Conservation (phyloP, 2,888 invertebrate genomes). For the Diarsia dahlii region DNA sequence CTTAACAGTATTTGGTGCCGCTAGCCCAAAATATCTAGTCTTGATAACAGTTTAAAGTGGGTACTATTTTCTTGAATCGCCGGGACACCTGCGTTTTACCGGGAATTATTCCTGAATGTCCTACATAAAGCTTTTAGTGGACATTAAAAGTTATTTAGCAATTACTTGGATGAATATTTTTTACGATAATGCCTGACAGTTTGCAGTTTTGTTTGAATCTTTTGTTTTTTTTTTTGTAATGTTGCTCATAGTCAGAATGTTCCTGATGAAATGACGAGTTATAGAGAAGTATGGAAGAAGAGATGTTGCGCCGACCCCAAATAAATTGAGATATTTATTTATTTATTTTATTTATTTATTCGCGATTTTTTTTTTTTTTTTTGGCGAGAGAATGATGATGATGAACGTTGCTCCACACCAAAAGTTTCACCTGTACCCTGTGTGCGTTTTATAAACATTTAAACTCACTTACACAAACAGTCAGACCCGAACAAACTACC, state of each 20-base stretch:
- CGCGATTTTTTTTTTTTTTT: too few relatives aligned
- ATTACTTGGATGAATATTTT: constrained; percentile 51
- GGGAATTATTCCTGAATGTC: constrained; percentile 41
- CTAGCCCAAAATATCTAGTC: constrained; percentile 27
- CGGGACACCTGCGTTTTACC: constrained; percentile 52
- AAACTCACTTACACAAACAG: too few relatives aligned
- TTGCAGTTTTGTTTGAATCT: background rate
- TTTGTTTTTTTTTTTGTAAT: background rate
- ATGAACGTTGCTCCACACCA: too few relatives aligned
- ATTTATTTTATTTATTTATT: too few relatives aligned
- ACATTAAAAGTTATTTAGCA: constrained; percentile 53
- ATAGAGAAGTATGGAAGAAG: too few relatives aligned
- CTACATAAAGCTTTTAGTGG: constrained; percentile 55
- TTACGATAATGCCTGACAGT: background rate
- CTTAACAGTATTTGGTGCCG: background rate
- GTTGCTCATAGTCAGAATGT: too few relatives aligned
- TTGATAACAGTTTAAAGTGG: background rate
- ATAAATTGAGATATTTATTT: too few relatives aligned
- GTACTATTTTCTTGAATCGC: constrained; percentile 28
- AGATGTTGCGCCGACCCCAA: too few relatives aligned
- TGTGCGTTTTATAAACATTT: too few relatives aligned
- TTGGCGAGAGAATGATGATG: too few relatives aligned
- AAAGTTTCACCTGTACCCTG: background rate
- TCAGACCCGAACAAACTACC: too few relatives aligned
- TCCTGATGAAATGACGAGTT: too few relatives aligned